These are phyloP conservation scores for Darevskia nairensis DNA, from an alignment of 2,797 vertebrate species.

Conservation along the genomic window DNA sequence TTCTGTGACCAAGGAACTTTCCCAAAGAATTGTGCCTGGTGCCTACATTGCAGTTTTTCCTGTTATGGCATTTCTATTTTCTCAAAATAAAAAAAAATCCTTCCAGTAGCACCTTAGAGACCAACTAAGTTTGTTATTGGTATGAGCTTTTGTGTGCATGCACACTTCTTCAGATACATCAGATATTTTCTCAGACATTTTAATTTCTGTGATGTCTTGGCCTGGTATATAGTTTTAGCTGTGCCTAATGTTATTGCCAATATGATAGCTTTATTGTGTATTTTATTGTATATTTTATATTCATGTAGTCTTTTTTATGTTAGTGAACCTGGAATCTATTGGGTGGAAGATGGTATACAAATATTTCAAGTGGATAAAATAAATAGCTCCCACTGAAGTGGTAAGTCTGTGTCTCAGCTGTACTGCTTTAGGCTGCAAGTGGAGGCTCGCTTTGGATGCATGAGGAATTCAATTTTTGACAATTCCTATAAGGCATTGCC, in stretches of 20 bases:
- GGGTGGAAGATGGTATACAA: background rate
- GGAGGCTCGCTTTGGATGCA: background rate
- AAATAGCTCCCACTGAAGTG: background rate
- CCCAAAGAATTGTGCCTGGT: background rate
- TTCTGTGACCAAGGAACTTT: background rate
- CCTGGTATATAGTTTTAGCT: background rate
- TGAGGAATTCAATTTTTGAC: no score
- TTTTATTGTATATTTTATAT: background rate
- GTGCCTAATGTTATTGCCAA: background rate
- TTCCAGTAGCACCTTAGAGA: no score
- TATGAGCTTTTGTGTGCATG: no score
- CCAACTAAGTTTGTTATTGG: no score
- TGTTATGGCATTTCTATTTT: background rate
- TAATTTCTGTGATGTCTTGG: background rate
- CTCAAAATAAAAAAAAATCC: no score
- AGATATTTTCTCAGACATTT: background rate
- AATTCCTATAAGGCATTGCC: no score
- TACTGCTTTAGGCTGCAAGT: background rate
- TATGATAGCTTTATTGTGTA: background rate
- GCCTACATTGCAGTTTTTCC: background rate
- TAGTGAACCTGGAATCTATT: background rate
- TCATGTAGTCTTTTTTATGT: background rate
- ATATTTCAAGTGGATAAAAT: background rate
- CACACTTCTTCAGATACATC: no score
- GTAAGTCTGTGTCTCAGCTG: background rate